Evolutionary conservation across 2,797 vertebrate species (phyloP).

Genomic region (Gobio occitaniae): DNA sequence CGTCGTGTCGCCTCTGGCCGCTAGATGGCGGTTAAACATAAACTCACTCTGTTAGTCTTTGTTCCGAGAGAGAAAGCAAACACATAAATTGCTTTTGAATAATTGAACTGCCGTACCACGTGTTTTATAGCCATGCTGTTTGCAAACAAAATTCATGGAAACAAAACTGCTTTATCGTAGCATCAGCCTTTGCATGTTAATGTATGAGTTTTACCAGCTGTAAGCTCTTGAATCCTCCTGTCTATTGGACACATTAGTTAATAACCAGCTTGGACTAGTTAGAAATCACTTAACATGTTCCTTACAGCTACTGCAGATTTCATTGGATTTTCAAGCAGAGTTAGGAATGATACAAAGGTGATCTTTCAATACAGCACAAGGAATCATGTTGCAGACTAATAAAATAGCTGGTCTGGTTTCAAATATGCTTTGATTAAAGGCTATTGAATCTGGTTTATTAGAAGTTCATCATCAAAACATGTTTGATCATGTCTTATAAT

Average conservation of each 20-base stretch:
- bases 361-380: background rate
- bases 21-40: background rate
- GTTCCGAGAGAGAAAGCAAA: background rate
- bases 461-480: constrained; percentile 5
- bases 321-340: background rate
- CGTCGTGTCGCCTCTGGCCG: background rate
- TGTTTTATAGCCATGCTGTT: background rate
- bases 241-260: background rate
- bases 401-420: background rate
- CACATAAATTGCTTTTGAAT: background rate
- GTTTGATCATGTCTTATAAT: constrained; percentile 5
- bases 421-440: background rate
- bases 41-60: background rate
- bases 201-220: background rate
- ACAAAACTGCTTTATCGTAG: background rate
- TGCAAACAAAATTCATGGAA: background rate
- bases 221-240: background rate
- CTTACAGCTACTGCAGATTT: background rate
- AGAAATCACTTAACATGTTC: background rate
- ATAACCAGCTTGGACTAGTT: background rate
- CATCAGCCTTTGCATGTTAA: background rate
- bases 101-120: background rate
- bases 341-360: background rate
- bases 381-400: background rate
- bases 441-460: background rate